A percentile compares a stretch with the other conserved stretches of the same genome.
Conservation (phyloP, 2,797 vertebrate species). For the Trachurus trachurus region DNA sequence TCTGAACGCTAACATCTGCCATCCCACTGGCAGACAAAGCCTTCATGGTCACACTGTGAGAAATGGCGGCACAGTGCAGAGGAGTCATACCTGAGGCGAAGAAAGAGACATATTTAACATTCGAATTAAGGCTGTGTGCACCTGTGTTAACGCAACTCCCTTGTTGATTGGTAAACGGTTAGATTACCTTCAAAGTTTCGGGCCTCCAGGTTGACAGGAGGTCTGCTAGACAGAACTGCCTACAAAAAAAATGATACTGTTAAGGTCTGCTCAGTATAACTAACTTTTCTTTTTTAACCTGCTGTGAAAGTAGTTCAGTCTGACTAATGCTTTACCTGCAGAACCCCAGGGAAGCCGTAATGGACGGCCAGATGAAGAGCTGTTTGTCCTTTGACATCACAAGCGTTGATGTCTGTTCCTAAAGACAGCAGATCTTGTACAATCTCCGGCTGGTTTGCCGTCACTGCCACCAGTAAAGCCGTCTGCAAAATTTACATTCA, state of each 20-base stretch:
- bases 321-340: conserved; percentile 83
- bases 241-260: conserved; percentile 48
- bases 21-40: conserved; percentile 62
- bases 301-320: not conserved
- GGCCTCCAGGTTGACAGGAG: conserved; percentile 86
- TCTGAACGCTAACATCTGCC: conserved; percentile 69
- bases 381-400: conserved; percentile 91
- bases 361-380: conserved; percentile 91
- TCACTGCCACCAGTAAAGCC: conserved; percentile 91
- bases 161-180: not conserved
- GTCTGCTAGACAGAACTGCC: conserved; percentile 78
- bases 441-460: conserved; percentile 92
- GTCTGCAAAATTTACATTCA: conserved; percentile 80
- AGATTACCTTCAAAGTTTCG: conserved; percentile 92
- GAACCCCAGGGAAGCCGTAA: conserved; percentile 88
- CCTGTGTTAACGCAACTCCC: not conserved
- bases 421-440: conserved; percentile 90
- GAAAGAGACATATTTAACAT: not conserved
- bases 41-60: conserved; percentile 87
- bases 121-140: not conserved
- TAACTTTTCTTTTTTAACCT: not conserved
- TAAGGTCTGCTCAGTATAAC: not conserved
- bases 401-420: conserved; percentile 88
- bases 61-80: conserved; percentile 91
- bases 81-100: conserved; percentile 89